Evolutionary conservation across 1,140 invertebrate species (phyloP).

Genomic region (Camponotus vicinus): DNA sequence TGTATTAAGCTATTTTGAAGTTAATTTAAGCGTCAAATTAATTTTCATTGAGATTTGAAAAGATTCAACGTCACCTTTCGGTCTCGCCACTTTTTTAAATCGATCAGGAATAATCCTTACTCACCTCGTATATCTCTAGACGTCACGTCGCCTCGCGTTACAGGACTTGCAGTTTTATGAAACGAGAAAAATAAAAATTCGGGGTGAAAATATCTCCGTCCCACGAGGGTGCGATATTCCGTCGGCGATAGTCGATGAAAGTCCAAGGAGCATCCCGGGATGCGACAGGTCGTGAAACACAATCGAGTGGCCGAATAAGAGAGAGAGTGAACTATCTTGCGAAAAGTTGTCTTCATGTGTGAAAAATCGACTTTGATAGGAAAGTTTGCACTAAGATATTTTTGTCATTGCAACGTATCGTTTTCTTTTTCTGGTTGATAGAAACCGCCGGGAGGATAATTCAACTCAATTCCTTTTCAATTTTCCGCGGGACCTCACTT

Average conservation of each 20-base stretch:
- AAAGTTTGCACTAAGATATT: not conserved
- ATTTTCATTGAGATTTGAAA: not conserved
- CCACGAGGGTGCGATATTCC: constrained; percentile 36
- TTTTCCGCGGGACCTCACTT: not conserved
- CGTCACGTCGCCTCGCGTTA: constrained; percentile 29
- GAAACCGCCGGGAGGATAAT: not conserved
- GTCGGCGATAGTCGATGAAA: constrained; percentile 44
- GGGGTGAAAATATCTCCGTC: not conserved
- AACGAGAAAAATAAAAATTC: not conserved
- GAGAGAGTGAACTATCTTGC: not conserved
- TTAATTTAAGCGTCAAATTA: constrained; percentile 27
- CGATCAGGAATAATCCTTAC: constrained; percentile 28
- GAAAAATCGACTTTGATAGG: constrained; percentile 1
- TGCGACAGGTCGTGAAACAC: constrained; percentile 26
- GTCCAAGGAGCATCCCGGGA: constrained; percentile 25
- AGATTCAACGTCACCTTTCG: not conserved
- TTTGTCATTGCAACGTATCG: no score
- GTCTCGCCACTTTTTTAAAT: constrained; percentile 14
- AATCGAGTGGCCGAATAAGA: constrained; percentile 11
- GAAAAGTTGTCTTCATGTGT: not conserved
- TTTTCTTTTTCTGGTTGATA: no score
- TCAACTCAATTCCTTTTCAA: constrained; percentile 2
- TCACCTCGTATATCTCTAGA: constrained; percentile 23
- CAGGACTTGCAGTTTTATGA: constrained; percentile 46
- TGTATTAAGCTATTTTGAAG: not conserved